A percentile compares a stretch with the other conserved stretches of the same genome.
These are phyloP conservation scores for Drosophila arawakana DNA, from an alignment of 1,140 invertebrate genomes.

Conservation along the genomic window DNA sequence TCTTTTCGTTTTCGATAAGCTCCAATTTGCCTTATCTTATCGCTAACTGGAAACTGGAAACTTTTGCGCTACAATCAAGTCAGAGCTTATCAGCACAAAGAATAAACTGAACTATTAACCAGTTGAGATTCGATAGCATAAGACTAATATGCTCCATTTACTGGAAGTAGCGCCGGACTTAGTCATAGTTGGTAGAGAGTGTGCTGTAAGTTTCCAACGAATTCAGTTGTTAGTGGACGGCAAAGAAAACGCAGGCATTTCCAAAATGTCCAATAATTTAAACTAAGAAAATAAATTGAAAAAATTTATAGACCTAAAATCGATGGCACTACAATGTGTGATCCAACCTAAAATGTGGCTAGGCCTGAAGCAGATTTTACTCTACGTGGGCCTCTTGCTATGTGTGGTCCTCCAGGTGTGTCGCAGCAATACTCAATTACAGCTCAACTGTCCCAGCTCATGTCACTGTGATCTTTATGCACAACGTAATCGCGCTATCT, in stretches of 20 bases:
- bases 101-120: not conserved
- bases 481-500: conserved; percentile 76
- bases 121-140: no score
- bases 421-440: conserved; percentile 64
- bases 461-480: conserved; percentile 73
- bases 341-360: conserved; percentile 73
- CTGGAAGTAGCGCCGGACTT: conserved; percentile 37
- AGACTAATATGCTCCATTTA: not conserved
- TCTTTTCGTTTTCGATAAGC: conserved; percentile 41
- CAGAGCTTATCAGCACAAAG: not conserved
- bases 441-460: conserved; percentile 68
- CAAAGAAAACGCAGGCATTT: conserved; percentile 25
- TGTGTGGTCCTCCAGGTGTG: conserved; percentile 70
- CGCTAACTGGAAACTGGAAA: conserved; percentile 46
- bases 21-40: conserved; percentile 57
- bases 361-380: conserved; percentile 70
- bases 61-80: conserved; percentile 6
- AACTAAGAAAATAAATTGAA: conserved; percentile 12
- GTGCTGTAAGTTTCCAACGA: conserved; percentile 2
- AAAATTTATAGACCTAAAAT: conserved; percentile 6
- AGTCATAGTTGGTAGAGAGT: conserved; percentile 19
- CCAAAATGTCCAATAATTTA: conserved; percentile 29
- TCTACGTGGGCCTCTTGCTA: conserved; percentile 72
- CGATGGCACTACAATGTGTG: conserved; percentile 70
- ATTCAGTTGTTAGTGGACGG: conserved; percentile 23